phyloP scores from a whole-genome alignment of 2,888 invertebrate species.

The Poecilobothrus nobilitatus region DNA sequence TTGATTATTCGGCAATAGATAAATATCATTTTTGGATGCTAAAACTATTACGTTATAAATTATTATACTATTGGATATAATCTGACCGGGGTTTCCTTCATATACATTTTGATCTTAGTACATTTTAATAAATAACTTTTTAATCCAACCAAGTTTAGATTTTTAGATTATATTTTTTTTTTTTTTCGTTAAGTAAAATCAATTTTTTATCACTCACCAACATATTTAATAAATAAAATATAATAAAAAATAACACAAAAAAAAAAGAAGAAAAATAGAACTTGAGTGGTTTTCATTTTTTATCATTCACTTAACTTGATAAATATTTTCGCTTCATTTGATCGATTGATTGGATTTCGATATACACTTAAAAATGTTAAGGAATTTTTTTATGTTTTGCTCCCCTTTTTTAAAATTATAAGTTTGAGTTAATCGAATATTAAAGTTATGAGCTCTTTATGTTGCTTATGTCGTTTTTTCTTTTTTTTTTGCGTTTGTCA shows the following conservation, averaged over 20 bases:
- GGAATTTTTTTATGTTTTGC: not conserved
- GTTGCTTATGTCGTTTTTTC: too few relatives aligned
- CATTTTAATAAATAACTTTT: too few relatives aligned
- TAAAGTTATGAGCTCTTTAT: not conserved
- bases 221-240: not conserved
- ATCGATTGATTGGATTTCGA: constrained; percentile 11
- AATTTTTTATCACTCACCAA: not conserved
- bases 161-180: not conserved
- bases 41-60: too few relatives aligned
- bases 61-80: too few relatives aligned
- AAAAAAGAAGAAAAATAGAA: not conserved
- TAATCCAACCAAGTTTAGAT: too few relatives aligned
- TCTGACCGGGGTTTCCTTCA: too few relatives aligned
- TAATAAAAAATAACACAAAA: not conserved
- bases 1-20: too few relatives aligned
- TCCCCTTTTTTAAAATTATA: not conserved
- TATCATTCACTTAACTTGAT: constrained; percentile 10
- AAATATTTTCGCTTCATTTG: constrained; percentile 13
- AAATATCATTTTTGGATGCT: too few relatives aligned
- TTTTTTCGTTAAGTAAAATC: not conserved
- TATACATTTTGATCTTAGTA: too few relatives aligned
- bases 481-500: too few relatives aligned
- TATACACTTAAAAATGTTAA: not conserved
- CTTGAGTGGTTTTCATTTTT: constrained; percentile 7
- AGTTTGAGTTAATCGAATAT: constrained; percentile 6